Evolutionary conservation across 2,797 vertebrate species (phyloP), one percentile per base, ranked within the genome.

Genomic region (Nasua narica): DNA sequence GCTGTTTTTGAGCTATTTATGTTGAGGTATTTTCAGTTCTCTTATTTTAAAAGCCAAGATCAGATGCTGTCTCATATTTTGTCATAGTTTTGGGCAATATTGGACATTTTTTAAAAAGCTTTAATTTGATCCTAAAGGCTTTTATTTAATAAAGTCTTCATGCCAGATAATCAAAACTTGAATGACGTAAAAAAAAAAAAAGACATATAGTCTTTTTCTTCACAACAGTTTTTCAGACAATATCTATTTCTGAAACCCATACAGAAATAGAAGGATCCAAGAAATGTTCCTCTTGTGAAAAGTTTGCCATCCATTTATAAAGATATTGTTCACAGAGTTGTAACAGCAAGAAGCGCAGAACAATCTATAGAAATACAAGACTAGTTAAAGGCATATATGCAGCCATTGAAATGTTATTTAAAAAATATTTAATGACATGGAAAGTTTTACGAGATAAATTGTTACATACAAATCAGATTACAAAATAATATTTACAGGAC

Each of bases 21-120:
- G 84, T 97, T 76, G 74, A 81, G 40, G 82, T 84, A 86, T 95
- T 96, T 97, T 56, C 69, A 86, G 87, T 97, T 95, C 94, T 76
- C 65, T 98, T 97, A 90, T 96, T 98, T 97, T 96, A 92, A 97
- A 98, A 96, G 81, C 40, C 69, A 90, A 77, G 35, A 88, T 94
- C 93, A 95, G 88, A 92, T 77, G 29, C n/a, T 92, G 60, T 94
- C 81, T 92, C 74, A 58, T 65, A 87, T 82, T 97, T 93, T 96
- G 85, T 94, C 89, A 89, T 70, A 93, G 87, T 93, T 78, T 85
- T 23, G 56, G 89, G 32, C 87, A 90, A 87, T 52, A 67, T 1
- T 74, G 27, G n/a, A 95, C 83, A 76, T 56, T 76, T 79, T 56
- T 76, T 79, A 81, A 92, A 48, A 88, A 95, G 23, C 4, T 85